A percentile compares a stretch with the other conserved stretches of the same genome.
Conservation (phyloP, 2,797 vertebrate species). For the Leuciscus waleckii region DNA sequence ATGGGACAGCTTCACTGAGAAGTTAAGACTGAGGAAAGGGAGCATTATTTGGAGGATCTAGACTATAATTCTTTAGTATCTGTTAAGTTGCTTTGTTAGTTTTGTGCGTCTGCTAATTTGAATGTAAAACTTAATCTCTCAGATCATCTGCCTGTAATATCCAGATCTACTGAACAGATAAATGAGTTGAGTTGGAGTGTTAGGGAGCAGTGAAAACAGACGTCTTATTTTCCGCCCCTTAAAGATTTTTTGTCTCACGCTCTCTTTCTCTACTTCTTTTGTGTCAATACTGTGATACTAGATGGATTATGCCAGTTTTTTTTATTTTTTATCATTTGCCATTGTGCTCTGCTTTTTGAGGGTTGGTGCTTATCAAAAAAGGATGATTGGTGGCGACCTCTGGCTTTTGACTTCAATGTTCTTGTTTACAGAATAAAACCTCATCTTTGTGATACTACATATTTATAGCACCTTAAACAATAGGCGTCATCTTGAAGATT, state of each 20-base stretch:
- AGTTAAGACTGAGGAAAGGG: background rate
- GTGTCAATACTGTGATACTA: background rate
- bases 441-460: background rate
- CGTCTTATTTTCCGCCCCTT: background rate
- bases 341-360: background rate
- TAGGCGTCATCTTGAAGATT: background rate
- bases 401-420: background rate
- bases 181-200: background rate
- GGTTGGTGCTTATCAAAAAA: background rate
- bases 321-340: background rate
- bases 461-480: background rate
- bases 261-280: background rate
- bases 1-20: slow-evolving; percentile 71
- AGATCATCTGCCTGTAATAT: slow-evolving; percentile 2
- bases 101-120: background rate
- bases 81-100: background rate
- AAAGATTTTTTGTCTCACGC: background rate
- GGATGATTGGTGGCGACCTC: background rate
- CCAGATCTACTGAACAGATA: background rate
- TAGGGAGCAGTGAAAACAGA: background rate
- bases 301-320: background rate
- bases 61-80: slow-evolving; percentile 21
- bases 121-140: slow-evolving; percentile 27
- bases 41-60: background rate
- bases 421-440: slow-evolving; percentile 9